Conservation (phyloP, 2,113 vertebrate species). For the Urocitellus parryii region DNA sequence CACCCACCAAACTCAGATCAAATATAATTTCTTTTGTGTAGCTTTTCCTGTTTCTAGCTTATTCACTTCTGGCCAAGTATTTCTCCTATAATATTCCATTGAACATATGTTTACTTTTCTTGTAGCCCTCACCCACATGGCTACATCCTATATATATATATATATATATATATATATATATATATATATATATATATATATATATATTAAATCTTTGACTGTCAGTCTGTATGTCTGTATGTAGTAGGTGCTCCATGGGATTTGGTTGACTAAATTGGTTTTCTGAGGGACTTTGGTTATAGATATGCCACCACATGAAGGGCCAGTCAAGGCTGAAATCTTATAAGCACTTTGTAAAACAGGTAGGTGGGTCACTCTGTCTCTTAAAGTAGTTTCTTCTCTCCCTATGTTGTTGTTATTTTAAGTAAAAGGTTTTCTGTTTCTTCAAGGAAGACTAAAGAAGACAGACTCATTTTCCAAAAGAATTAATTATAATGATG, state of each 20-base stretch:
- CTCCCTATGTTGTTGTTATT: background rate
- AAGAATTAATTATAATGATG: background rate
- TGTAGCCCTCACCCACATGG: background rate
- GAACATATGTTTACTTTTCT: background rate
- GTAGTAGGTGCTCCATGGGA: background rate
- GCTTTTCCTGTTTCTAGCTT: background rate
- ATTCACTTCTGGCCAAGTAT: background rate
- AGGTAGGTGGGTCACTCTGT: background rate
- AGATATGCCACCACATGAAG: background rate
- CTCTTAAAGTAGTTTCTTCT: background rate
- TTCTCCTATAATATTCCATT: background rate
- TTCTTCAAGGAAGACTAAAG: background rate
- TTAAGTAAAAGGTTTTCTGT: background rate
- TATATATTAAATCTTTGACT: background rate
- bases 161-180: no score
- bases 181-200: no score
- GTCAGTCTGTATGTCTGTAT: background rate
- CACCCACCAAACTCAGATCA: background rate
- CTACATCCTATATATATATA: no score
- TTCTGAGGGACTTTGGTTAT: background rate
- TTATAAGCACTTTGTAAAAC: background rate
- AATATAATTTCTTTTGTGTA: background rate
- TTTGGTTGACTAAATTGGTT: background rate
- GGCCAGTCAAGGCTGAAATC: background rate
- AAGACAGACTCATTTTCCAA: background rate